These are phyloP conservation scores for Trisateles emortualis DNA, from an alignment of 2,888 invertebrate genomes.

Conservation along the genomic window DNA sequence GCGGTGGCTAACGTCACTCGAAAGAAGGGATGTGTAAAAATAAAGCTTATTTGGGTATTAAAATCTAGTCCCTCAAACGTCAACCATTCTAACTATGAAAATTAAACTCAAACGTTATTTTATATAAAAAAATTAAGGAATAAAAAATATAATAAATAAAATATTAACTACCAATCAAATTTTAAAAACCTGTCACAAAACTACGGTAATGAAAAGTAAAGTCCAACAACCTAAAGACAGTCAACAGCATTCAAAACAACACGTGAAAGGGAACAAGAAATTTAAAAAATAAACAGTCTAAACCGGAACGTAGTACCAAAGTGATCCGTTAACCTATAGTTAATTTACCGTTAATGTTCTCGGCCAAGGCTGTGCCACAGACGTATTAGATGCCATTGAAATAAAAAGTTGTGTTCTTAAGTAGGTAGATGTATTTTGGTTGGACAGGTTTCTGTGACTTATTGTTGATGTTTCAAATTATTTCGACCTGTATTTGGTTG, in stretches of 20 bases:
- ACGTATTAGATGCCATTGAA: conserved; percentile 1
- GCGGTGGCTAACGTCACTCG: too few species aligned
- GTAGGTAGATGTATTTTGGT: conserved; percentile 5
- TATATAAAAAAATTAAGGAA: too few species aligned
- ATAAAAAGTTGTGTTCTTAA: conserved; percentile 10
- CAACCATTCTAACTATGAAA: too few species aligned
- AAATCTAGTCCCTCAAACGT: too few species aligned
- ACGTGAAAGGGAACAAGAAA: conserved; percentile 23
- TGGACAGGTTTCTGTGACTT: background rate
- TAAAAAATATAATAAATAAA: too few species aligned
- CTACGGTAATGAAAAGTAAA: conserved; percentile 8
- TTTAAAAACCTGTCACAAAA: background rate
- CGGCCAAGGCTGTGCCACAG: conserved; percentile 25
- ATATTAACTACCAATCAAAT: too few species aligned
- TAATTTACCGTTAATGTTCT: conserved; percentile 50
- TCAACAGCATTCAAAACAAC: conserved; percentile 5
- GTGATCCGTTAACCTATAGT: conserved; percentile 53
- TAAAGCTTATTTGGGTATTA: too few species aligned
- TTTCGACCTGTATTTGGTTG: background rate
- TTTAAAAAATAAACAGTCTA: conserved; percentile 33
- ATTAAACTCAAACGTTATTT: too few species aligned
- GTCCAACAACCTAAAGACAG: conserved; percentile 22
- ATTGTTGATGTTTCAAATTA: background rate
- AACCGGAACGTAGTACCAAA: conserved; percentile 17
- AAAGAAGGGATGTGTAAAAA: too few species aligned